Evolutionary conservation across 92 coral and sea anemone genomes (phyloP).

Genomic region (Parazoanthus atlanticus): DNA sequence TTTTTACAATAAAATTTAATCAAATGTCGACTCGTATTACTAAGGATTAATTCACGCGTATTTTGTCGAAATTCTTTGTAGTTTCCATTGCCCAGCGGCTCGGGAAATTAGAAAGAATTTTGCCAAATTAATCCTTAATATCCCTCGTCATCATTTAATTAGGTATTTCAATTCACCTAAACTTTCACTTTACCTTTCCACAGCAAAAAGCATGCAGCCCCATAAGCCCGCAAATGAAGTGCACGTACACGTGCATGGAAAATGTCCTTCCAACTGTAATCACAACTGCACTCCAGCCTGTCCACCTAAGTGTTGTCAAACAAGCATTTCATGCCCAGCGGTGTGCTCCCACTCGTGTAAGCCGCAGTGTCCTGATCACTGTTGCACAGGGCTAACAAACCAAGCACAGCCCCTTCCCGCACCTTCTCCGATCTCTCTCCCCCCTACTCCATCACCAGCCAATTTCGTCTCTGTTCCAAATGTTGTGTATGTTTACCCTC

Average conservation of each 20-base stretch:
- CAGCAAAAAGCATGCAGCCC: slow-evolving; percentile 24
- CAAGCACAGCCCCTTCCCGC: background rate
- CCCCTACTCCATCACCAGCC: slow-evolving; percentile 45
- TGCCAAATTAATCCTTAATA: no score
- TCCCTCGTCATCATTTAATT: no score
- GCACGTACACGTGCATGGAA: slow-evolving; percentile 39
- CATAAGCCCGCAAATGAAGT: slow-evolving; percentile 41
- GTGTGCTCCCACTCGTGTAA: slow-evolving; percentile 64
- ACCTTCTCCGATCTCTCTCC: background rate
- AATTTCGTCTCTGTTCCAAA: slow-evolving; percentile 2
- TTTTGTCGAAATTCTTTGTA: no score
- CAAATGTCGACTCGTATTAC: no score
- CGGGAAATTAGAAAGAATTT: no score
- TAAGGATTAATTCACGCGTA: no score
- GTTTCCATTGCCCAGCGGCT: no score
- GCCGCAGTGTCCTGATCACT: slow-evolving; percentile 73
- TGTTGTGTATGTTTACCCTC: background rate
- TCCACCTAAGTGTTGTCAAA: slow-evolving; percentile 74
- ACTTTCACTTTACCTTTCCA: background rate
- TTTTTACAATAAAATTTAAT: no score
- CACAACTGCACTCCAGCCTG: slow-evolving; percentile 71
- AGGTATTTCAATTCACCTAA: no score
- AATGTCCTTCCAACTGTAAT: slow-evolving; percentile 69
- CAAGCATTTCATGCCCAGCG: slow-evolving; percentile 56
- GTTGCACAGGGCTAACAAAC: slow-evolving; percentile 51